Base-by-base conservation (phyloP, 2,113 vertebrate species). In the Rhea pennata region DNA sequence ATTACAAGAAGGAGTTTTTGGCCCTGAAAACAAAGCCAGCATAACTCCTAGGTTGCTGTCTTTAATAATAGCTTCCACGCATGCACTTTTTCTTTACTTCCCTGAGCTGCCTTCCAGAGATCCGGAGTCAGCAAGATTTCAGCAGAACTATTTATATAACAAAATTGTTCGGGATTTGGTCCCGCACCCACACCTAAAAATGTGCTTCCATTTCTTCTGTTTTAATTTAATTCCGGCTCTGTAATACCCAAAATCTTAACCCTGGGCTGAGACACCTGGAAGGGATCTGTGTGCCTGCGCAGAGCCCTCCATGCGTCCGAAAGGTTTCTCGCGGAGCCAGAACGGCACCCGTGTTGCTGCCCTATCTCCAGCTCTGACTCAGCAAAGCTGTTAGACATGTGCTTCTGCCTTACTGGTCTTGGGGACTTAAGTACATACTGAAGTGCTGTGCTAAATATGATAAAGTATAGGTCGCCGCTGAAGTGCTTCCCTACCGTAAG, bases 21-120 rank as follows among this genome's bases (percentile, higher is more conserved):
- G 95, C 94, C 90, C 92, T 21, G 82, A 90, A 96, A 95, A 96
- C 92, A 94, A 96, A 97, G 92, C 71, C 64, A 6, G 79, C 91
- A 91, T 93, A 97, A 97, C 91, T 97, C 81, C 74, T 95, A 87
- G 94, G 92, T 96, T 95, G 91, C 95, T 77, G 89, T 56, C 95
- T 95, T 92, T 96, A 96, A 97, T 96, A 94, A 93, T 93, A 96
- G 88, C 88, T 87, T 96, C 89, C 89, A 90, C 70, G 84, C 65
- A 24, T 89, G 72, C 42, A 0, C 67, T 91, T 96, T 96, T 54
- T 95, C 67, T 91, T 94, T 95, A 83, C 78, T 87, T 87, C 88
- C 74, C 64, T n/a, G 71, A 93, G 77, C 74, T 14, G 54, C 87
- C 71, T 96, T 92, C 74, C 94, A 93, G 87, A 96, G 87, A 96